Evolutionary conservation across 2,888 invertebrate genomes (phyloP).

Genomic region (Hetaerina titia): DNA sequence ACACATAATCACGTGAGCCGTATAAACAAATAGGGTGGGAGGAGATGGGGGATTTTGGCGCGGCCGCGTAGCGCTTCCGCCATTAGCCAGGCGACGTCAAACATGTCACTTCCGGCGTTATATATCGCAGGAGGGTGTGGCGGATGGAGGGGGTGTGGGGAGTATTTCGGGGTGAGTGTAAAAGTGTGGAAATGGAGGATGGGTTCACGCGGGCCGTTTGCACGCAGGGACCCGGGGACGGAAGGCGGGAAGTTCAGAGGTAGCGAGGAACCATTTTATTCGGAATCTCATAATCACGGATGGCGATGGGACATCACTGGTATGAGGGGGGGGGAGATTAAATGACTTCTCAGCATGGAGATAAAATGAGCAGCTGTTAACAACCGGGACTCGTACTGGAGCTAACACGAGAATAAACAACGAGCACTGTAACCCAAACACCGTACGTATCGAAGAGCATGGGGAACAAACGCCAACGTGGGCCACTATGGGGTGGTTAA

Average conservation of each 20-base stretch:
- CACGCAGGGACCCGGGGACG: not conserved
- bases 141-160: not conserved
- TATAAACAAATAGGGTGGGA: slow-evolving; percentile 8
- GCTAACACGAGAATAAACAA: not conserved
- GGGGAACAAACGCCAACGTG: not conserved
- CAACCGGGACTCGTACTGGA: not conserved
- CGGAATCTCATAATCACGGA: slow-evolving; percentile 23
- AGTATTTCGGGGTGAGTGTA: not conserved
- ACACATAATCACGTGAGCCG: slow-evolving; percentile 1
- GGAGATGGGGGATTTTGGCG: not conserved
- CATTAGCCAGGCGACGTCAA: slow-evolving; percentile 44
- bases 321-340: not conserved
- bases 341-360: not conserved
- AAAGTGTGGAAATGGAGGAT: not conserved
- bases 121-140: not conserved
- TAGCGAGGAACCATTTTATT: not conserved
- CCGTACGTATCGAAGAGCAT: too few species aligned
- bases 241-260: not conserved
- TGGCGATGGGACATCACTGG: not conserved
- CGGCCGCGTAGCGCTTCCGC: not conserved
- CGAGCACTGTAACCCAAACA: not conserved
- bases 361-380: not conserved
- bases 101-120: slow-evolving; percentile 37
- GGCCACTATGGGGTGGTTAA: not conserved
- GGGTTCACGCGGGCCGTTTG: not conserved